Conservation (phyloP, 1,140 invertebrate species). For the Bursaphelenchus mucronatus region DNA sequence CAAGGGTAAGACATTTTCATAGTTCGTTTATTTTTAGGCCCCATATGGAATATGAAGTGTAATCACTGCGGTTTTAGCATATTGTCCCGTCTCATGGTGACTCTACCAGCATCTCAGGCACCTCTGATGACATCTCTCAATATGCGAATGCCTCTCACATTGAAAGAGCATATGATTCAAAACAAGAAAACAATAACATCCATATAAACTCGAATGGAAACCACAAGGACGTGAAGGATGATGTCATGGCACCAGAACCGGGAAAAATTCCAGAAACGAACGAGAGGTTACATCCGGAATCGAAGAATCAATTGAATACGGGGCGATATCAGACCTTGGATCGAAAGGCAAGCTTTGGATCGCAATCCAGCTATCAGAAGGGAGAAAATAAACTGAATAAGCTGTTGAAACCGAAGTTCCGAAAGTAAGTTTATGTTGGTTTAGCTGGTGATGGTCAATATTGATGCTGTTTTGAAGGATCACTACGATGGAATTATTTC, state of each 20-base stretch:
- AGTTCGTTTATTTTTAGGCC: constrained; percentile 5
- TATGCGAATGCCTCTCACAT: constrained; percentile 45
- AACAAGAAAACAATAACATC: background rate
- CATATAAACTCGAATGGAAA: background rate
- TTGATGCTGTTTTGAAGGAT: background rate
- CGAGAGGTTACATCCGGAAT: constrained; percentile 8
- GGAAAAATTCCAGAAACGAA: constrained; percentile 11
- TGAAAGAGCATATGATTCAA: constrained; percentile 38
- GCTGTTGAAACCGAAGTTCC: background rate
- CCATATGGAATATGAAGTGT: background rate
- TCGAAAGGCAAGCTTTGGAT: background rate
- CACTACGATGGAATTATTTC: too few species aligned
- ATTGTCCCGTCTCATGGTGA: constrained; percentile 19
- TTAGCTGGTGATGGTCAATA: background rate
- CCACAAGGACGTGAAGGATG: background rate
- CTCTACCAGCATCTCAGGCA: background rate
- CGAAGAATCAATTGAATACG: constrained; percentile 7
- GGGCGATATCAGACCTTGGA: constrained; percentile 7
- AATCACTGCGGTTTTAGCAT: constrained; percentile 8
- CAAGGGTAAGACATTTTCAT: constrained; percentile 14
- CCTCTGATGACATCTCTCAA: constrained; percentile 17
- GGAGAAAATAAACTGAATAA: background rate
- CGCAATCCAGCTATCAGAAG: background rate
- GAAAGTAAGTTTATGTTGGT: constrained; percentile 4
- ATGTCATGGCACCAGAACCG: constrained; percentile 21